phyloP scores from a whole-genome alignment of 2,888 invertebrate species.

The Sinodicranocentrus sp. region DNA sequence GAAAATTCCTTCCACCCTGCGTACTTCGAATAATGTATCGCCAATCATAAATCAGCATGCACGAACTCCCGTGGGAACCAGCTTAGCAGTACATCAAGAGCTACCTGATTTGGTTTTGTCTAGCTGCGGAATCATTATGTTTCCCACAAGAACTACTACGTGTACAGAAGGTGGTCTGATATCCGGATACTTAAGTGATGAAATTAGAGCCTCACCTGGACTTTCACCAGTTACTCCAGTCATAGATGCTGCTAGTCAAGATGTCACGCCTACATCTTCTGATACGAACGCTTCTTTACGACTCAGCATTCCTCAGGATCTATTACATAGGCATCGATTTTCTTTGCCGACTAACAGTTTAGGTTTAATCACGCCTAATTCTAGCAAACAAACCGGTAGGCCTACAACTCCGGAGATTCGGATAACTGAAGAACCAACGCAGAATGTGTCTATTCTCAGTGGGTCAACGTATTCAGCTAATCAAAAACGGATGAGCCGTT shows the following conservation, averaged over 20 bases:
- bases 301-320: constrained; percentile 55
- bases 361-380: constrained; percentile 32
- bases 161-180: constrained; percentile 18
- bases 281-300: constrained; percentile 47
- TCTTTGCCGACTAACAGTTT: constrained; percentile 75
- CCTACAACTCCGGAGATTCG: constrained; percentile 84
- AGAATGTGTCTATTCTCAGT: constrained; percentile 43
- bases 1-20: constrained; percentile 24
- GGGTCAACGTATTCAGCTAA: neutral
- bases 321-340: constrained; percentile 69
- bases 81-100: neutral
- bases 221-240: constrained; percentile 68
- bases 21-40: neutral
- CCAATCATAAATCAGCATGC: constrained; percentile 31
- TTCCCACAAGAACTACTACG: constrained; percentile 45
- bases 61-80: constrained; percentile 60
- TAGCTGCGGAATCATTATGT: constrained; percentile 82
- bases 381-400: constrained; percentile 71
- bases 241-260: constrained; percentile 60
- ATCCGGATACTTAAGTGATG: constrained; percentile 23
- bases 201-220: constrained; percentile 32
- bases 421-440: constrained; percentile 79
- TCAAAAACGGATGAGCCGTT: constrained; percentile 72
- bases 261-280: constrained; percentile 51
- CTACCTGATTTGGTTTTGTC: constrained; percentile 80